A percentile compares a stretch with the other conserved stretches of the same genome.
phyloP scores from a whole-genome alignment of 1,140 invertebrate species.

The Acromyrmex echinatior region DNA sequence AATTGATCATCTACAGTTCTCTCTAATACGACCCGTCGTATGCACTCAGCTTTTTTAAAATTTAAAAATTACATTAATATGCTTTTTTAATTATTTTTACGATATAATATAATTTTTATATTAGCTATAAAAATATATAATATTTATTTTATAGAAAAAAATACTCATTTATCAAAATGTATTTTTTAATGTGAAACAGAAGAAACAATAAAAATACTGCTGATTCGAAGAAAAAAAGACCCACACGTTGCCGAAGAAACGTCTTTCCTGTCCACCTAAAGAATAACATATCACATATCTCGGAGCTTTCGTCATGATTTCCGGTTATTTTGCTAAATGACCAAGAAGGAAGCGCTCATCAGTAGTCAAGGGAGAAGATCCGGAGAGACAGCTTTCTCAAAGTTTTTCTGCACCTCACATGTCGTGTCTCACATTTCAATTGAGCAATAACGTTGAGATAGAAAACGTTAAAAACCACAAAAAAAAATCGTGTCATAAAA shows the following conservation, averaged over 20 bases:
- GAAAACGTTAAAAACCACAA: neutral
- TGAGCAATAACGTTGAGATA: neutral
- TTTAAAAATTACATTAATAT: neutral
- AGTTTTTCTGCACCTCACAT: conserved; percentile 48
- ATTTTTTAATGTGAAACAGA: neutral
- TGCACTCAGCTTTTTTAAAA: neutral
- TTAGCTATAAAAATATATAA: neutral
- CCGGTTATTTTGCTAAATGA: conserved; percentile 69
- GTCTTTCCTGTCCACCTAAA: conserved; percentile 12
- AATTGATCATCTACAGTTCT: conserved; percentile 6
- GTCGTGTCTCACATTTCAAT: conserved; percentile 48
- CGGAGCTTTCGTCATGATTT: conserved; percentile 63
- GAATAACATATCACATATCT: conserved; percentile 53
- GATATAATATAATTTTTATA: neutral
- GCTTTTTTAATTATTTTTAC: neutral
- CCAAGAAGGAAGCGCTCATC: conserved; percentile 70
- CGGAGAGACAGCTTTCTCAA: conserved; percentile 48
- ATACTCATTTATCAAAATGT: neutral
- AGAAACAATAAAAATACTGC: conserved; percentile 23
- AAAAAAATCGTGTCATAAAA: neutral
- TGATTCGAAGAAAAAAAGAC: neutral
- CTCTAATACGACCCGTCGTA: neutral
- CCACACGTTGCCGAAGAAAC: neutral
- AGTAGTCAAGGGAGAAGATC: conserved; percentile 69
- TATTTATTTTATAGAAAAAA: neutral